Conservation (phyloP, 2,888 invertebrate genomes). For the Monopis laevigella region DNA sequence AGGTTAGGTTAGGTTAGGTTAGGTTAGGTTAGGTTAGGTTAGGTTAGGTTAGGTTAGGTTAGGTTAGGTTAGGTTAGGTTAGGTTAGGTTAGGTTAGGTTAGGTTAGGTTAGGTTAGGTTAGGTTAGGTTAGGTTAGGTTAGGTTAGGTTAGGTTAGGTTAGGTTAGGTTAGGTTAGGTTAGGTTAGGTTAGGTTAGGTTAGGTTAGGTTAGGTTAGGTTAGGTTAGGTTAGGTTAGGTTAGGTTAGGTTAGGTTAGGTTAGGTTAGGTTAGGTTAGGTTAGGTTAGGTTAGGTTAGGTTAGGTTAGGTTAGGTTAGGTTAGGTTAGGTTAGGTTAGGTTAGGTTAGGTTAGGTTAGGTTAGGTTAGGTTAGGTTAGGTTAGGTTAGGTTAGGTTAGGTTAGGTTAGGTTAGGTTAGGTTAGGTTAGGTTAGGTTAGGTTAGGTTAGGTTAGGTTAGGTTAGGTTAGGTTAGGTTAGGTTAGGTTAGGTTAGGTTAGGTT, state of each 20-base stretch:
- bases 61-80: slow-evolving; percentile 11
- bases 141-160: slow-evolving; percentile 11
- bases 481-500: slow-evolving; percentile 12
- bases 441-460: slow-evolving; percentile 10
- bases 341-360: slow-evolving; percentile 11
- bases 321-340: slow-evolving; percentile 11
- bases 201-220: slow-evolving; percentile 11
- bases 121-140: slow-evolving; percentile 11
- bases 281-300: slow-evolving; percentile 11
- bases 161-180: slow-evolving; percentile 11
- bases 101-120: slow-evolving; percentile 11
- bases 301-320: slow-evolving; percentile 11
- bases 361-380: slow-evolving; percentile 11
- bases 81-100: slow-evolving; percentile 11
- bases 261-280: slow-evolving; percentile 11
- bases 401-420: slow-evolving; percentile 11
- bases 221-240: slow-evolving; percentile 11
- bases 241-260: slow-evolving; percentile 10
- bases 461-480: slow-evolving; percentile 11
- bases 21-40: slow-evolving; percentile 11
- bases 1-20: slow-evolving; percentile 11
- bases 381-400: slow-evolving; percentile 11
- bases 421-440: slow-evolving; percentile 11
- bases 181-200: slow-evolving; percentile 11
- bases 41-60: slow-evolving; percentile 11